Base-by-base conservation (phyloP, 2,113 vertebrate genomes). In the Bos taurus region DNA sequence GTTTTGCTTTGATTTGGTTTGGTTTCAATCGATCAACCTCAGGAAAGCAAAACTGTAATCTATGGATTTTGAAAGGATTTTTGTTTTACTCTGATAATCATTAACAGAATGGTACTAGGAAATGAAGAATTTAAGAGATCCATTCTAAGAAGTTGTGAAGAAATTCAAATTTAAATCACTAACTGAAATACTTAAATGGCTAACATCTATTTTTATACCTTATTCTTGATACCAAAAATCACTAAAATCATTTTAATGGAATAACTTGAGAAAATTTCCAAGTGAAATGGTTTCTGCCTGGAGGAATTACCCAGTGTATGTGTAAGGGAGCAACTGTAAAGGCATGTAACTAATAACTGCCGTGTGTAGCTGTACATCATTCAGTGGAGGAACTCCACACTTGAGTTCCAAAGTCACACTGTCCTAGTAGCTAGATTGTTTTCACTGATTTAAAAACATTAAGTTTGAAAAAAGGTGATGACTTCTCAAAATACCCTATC, bases 21-120 rank as follows among this genome's bases (percentile, higher is more conserved):
- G 60, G 33, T 95, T 97, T 97, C 96, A 91, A 97, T 77, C 54
- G 33, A 97, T 88, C 96, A 86, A 62, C 43, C 15, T 74, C 48
- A 67, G 6, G 40, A 93, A 97, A 82, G 59, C 36, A 88, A 97
- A 95, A 92, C 14, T 85, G 25, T 62, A 80, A 97, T 74, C 93
- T 81, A 88, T 40, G 7, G 16, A 64, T 48, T 91, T 96, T 64
- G 59, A 86, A 93, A 33, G 60, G 21, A 92, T 25, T 97, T 90
- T 80, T 94, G 46, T 59, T 77, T 86, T 88, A 91, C 88, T 85
- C 81, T 40, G 89, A 88, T 86, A 84, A 88, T 40, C 12, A 50
- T 15, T 91, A 59, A 71, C 19, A 93, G 93, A 92, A 74, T n/a
- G 13, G 62, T 19, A 64, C 67, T 87, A 54, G 19, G 43, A 88